Conservation (phyloP, 1,140 invertebrate genomes). For the Epicauta chinensis region DNA sequence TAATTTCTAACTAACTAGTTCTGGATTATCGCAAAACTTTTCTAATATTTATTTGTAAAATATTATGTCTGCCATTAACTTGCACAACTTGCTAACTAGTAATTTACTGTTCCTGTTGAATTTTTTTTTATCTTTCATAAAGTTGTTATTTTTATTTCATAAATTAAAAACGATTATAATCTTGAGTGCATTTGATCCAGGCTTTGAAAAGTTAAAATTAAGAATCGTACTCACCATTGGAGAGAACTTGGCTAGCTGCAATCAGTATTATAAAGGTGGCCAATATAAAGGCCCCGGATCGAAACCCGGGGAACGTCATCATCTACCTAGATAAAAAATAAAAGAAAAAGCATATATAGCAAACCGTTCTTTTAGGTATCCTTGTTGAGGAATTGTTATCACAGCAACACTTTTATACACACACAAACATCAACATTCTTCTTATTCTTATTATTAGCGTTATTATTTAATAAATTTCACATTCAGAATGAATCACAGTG, state of each 20-base stretch:
- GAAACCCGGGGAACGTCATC: constrained; percentile 27
- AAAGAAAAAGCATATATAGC: constrained; percentile 26
- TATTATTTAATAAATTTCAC: not conserved
- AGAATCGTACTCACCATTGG: constrained; percentile 33
- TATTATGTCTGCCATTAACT: not conserved
- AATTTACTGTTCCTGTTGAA: no score
- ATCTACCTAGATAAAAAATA: constrained; percentile 29
- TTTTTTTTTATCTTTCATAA: no score
- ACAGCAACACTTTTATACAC: constrained; percentile 25
- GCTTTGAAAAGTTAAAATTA: constrained; percentile 1
- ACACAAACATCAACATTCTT: no score
- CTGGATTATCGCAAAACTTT: constrained; percentile 2
- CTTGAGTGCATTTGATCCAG: constrained; percentile 11
- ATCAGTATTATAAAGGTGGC: constrained; percentile 31
- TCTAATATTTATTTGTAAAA: constrained; percentile 7
- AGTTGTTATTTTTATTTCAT: no score
- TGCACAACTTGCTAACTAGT: no score
- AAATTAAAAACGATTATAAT: no score
- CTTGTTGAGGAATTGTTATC: constrained; percentile 16
- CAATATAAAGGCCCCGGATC: constrained; percentile 26
- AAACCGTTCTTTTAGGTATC: constrained; percentile 27
- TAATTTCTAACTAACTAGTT: no score
- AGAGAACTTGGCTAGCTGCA: constrained; percentile 31
- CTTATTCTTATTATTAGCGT: no score
- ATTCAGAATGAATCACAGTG: constrained; percentile 12